Conservation (phyloP, 1,140 invertebrate genomes). For the Atta cephalotes region DNA sequence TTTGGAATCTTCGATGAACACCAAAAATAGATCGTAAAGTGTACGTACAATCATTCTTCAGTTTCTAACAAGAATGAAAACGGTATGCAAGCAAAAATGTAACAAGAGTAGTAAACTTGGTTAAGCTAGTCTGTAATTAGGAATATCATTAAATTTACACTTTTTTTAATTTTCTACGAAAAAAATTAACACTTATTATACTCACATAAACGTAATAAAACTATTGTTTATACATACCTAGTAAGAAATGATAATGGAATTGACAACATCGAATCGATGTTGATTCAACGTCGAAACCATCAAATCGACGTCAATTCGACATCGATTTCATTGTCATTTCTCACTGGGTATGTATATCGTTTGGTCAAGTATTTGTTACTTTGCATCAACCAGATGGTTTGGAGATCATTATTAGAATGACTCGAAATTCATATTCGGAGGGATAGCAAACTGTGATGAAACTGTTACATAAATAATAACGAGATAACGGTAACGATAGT, state of each 20-base stretch:
- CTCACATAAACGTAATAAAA: background rate
- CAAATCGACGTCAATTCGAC: no score
- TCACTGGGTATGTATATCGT: background rate
- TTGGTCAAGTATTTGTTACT: background rate
- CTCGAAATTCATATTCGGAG: slow-evolving; percentile 17
- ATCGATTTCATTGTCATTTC: no score
- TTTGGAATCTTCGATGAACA: background rate
- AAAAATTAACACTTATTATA: background rate
- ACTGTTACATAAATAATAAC: slow-evolving; percentile 47
- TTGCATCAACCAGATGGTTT: slow-evolving; percentile 43
- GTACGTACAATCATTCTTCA: background rate
- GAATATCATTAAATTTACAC: background rate
- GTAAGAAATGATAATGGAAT: no score
- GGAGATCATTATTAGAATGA: slow-evolving; percentile 24
- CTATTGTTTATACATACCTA: background rate
- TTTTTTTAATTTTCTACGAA: background rate
- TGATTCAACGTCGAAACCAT: no score
- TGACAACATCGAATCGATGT: no score
- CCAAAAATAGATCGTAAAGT: background rate
- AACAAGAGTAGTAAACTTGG: background rate
- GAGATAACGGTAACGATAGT: slow-evolving; percentile 45
- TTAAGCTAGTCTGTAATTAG: background rate
- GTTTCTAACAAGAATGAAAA: slow-evolving; percentile 8
- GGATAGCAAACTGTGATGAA: slow-evolving; percentile 14
- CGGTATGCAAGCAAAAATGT: background rate